phyloP scores from a whole-genome alignment of 1,140 invertebrate genomes.

The Trichonephila clavipes region DNA sequence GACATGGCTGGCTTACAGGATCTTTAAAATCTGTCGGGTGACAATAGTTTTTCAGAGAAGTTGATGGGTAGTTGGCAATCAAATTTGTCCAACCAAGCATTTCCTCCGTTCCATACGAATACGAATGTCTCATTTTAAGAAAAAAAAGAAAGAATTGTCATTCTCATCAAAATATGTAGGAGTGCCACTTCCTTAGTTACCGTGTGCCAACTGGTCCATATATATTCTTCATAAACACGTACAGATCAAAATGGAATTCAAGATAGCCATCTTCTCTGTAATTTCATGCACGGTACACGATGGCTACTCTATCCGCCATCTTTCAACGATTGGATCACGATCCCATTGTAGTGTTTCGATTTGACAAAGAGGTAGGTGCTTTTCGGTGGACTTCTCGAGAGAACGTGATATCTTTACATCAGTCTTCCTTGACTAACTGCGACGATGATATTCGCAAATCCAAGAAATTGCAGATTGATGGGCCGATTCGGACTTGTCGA shows the following conservation, averaged over 20 bases:
- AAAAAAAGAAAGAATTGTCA: neutral
- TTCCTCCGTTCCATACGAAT: neutral
- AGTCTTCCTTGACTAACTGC: slow-evolving; percentile 40
- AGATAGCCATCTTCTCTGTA: neutral
- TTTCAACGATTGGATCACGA: slow-evolving; percentile 22
- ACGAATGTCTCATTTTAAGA: neutral
- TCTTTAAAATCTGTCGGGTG: neutral
- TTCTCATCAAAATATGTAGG: neutral
- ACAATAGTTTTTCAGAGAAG: neutral
- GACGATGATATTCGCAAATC: slow-evolving; percentile 26
- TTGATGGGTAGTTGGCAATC: neutral
- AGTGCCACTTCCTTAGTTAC: neutral
- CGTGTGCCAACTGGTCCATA: neutral
- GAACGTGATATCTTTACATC: slow-evolving; percentile 45
- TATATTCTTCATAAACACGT: neutral
- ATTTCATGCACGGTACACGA: neutral
- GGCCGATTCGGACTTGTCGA: slow-evolving; percentile 14
- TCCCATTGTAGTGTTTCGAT: slow-evolving; percentile 2
- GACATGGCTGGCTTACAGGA: slow-evolving; percentile 19
- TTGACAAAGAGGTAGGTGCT: neutral
- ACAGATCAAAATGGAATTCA: neutral
- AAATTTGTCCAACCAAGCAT: neutral
- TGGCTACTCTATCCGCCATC: neutral
- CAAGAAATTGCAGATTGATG: slow-evolving; percentile 33
- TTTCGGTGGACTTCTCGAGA: neutral